These are phyloP conservation scores for Etheostoma perlongum DNA, from an alignment of 2,797 vertebrate species.

Conservation along the genomic window DNA sequence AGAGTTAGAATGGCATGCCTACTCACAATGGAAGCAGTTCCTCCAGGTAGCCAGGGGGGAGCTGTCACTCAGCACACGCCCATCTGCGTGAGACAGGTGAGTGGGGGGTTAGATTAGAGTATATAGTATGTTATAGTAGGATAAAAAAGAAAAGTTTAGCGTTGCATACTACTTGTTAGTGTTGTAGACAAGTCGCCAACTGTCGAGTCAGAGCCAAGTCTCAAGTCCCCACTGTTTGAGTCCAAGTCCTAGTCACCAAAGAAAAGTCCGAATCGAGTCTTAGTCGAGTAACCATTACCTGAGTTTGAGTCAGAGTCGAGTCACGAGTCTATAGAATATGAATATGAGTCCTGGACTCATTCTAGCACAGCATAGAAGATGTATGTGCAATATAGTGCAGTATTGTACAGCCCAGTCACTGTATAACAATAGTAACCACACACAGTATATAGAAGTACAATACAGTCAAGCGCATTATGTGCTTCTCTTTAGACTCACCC, in stretches of 20 bases:
- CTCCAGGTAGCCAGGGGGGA: slow-evolving; percentile 85
- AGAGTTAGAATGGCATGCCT: neutral
- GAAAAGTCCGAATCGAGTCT: too few relatives aligned
- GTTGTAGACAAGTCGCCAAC: too few relatives aligned
- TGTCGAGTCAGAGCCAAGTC: too few relatives aligned
- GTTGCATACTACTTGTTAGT: neutral
- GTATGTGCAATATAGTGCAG: neutral
- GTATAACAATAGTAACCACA: neutral
- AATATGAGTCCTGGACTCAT: too few relatives aligned
- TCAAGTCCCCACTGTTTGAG: too few relatives aligned
- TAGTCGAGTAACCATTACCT: too few relatives aligned
- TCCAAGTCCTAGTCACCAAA: too few relatives aligned
- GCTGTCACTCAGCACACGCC: slow-evolving; percentile 85
- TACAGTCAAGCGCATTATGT: neutral
- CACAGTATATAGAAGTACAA: neutral
- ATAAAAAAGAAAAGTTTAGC: neutral
- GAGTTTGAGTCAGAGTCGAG: too few relatives aligned
- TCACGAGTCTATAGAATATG: too few relatives aligned
- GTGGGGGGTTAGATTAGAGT: neutral
- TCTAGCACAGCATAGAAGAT: neutral
- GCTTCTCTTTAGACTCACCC: slow-evolving; percentile 74
- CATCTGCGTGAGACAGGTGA: slow-evolving; percentile 76
- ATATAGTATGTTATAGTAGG: neutral
- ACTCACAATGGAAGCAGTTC: slow-evolving; percentile 92
- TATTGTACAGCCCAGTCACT: neutral